Conservation (phyloP, 1,140 invertebrate genomes). For the Drosophila seguyi region DNA sequence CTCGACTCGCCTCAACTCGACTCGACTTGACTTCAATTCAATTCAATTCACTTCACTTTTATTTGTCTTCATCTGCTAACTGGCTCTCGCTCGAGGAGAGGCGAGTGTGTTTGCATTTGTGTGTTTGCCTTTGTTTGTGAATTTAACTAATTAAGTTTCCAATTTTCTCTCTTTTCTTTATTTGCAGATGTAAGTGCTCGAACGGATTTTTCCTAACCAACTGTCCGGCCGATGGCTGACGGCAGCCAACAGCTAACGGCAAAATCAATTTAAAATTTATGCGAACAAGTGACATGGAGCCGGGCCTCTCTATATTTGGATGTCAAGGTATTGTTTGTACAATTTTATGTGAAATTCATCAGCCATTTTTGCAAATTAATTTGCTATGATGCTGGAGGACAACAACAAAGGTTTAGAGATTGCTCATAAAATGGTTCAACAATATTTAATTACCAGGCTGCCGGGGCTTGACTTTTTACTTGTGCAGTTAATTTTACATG, state of each 20-base stretch:
- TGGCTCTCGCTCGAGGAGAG: slow-evolving; percentile 17
- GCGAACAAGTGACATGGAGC: slow-evolving; percentile 4
- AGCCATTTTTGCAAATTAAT: slow-evolving; percentile 39
- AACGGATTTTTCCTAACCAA: slow-evolving; percentile 21
- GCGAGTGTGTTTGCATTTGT: slow-evolving; percentile 18
- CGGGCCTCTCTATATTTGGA: slow-evolving; percentile 12
- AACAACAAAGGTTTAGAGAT: not conserved
- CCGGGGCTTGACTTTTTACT: not conserved
- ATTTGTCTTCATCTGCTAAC: slow-evolving; percentile 53
- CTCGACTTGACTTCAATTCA: slow-evolving; percentile 43
- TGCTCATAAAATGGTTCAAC: slow-evolving; percentile 9
- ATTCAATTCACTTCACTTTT: slow-evolving; percentile 61
- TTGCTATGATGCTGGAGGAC: slow-evolving; percentile 24
- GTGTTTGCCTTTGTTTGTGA: slow-evolving; percentile 59
- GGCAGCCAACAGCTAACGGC: not conserved
- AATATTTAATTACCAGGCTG: slow-evolving; percentile 23
- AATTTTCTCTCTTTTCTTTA: slow-evolving; percentile 55
- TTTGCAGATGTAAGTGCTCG: slow-evolving; percentile 78
- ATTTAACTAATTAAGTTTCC: slow-evolving; percentile 79
- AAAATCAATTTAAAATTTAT: slow-evolving; percentile 43
- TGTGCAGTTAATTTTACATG: not conserved
- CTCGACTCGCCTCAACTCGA: not conserved
- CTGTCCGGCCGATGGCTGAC: slow-evolving; percentile 3
- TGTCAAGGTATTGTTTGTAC: slow-evolving; percentile 39
- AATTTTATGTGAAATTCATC: slow-evolving; percentile 27